Conservation (phyloP, 2,888 invertebrate genomes). For the Eristalis arbustorum region DNA sequence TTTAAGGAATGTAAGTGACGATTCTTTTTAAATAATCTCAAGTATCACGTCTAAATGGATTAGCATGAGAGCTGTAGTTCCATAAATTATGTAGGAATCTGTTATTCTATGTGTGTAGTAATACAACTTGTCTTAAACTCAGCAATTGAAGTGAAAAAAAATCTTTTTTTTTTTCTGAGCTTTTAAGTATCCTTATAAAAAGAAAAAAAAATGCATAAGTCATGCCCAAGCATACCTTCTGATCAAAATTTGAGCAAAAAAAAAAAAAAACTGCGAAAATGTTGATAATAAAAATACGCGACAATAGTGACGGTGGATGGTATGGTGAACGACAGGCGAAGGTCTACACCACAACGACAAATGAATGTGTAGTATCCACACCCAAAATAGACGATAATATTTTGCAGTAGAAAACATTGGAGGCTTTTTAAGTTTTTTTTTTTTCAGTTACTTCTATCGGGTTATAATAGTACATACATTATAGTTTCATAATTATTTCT, state of each 20-base stretch:
- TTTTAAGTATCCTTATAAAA: not conserved
- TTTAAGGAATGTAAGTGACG: conserved; percentile 66
- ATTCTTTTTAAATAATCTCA: conserved; percentile 14
- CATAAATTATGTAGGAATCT: not conserved
- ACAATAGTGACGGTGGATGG: conserved; percentile 16
- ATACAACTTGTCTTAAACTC: not conserved
- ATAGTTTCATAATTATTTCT: conserved; percentile 50
- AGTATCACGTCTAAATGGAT: conserved; percentile 10
- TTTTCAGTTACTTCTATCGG: conserved; percentile 28
- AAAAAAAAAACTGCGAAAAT: conserved; percentile 7
- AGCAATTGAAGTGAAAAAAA: not conserved
- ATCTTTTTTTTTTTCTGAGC: not conserved
- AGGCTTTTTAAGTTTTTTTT: conserved; percentile 34
- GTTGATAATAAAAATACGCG: conserved; percentile 63
- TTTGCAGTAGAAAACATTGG: conserved; percentile 52
- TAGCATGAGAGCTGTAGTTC: not conserved
- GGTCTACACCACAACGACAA: conserved; percentile 42
- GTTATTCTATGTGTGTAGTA: conserved; percentile 25
- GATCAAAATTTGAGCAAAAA: conserved; percentile 19
- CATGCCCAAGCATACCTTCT: conserved; percentile 1
- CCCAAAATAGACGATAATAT: conserved; percentile 67
- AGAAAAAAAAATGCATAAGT: not conserved
- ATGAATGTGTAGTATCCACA: conserved; percentile 65
- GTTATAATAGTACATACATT: conserved; percentile 21
- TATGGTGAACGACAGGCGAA: conserved; percentile 21